These are phyloP conservation scores for Squalus acanthias DNA, from an alignment of 2,797 vertebrate genomes.

Conservation along the genomic window DNA sequence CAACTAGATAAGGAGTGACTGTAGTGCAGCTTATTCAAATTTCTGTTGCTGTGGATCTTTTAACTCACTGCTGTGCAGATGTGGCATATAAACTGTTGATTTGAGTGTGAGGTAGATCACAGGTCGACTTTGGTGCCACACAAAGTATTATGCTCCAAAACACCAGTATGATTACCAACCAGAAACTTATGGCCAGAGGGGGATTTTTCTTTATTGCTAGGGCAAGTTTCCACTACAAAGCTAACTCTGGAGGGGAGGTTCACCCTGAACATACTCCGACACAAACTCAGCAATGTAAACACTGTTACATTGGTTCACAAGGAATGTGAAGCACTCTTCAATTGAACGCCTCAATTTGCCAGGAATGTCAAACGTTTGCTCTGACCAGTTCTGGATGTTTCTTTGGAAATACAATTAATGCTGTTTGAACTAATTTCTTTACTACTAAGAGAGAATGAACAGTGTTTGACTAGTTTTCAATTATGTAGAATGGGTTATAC, in stretches of 20 bases:
- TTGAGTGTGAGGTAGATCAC: background rate
- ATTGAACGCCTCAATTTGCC: constrained; percentile 19
- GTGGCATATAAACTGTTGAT: background rate
- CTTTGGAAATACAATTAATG: constrained; percentile 39
- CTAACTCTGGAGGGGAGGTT: background rate
- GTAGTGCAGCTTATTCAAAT: background rate
- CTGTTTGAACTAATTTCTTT: constrained; percentile 46
- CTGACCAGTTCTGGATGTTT: constrained; percentile 18
- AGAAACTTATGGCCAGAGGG: background rate
- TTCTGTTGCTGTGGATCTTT: background rate
- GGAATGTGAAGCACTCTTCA: constrained; percentile 27
- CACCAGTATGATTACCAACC: background rate
- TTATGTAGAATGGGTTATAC: constrained; percentile 62
- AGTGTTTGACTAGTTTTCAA: constrained; percentile 58
- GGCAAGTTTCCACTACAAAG: background rate
- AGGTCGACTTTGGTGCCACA: background rate
- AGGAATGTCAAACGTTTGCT: constrained; percentile 20
- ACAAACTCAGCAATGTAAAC: constrained; percentile 23
- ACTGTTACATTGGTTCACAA: background rate
- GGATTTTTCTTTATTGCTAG: background rate
- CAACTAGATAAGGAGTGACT: background rate
- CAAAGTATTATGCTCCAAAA: background rate
- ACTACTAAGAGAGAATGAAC: constrained; percentile 45
- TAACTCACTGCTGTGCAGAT: background rate
- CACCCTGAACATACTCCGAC: background rate